These are phyloP conservation scores for Nasonia oneida DNA, from an alignment of 2,888 invertebrate genomes.

Conservation along the genomic window DNA sequence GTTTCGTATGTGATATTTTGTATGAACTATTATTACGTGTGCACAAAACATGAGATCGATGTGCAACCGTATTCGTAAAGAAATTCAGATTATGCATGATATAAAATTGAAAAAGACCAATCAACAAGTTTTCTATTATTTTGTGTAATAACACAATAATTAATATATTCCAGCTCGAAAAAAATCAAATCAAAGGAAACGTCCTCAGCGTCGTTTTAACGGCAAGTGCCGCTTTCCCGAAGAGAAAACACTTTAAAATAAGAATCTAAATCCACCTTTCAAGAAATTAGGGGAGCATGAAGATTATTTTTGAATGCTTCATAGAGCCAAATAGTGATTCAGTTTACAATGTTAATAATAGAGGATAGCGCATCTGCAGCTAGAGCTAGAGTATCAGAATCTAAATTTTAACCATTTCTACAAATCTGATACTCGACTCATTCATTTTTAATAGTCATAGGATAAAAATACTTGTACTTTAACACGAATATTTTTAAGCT, in stretches of 20 bases:
- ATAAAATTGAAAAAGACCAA: background rate
- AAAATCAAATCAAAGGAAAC: background rate
- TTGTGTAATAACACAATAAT: background rate
- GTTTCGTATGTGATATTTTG: background rate
- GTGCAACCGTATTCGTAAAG: too few relatives aligned
- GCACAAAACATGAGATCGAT: too few relatives aligned
- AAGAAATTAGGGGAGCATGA: constrained; percentile 8
- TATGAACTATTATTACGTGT: too few relatives aligned
- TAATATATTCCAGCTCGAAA: background rate
- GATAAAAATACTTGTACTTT: too few relatives aligned
- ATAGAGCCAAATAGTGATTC: background rate
- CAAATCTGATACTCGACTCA: background rate
- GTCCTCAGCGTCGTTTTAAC: background rate
- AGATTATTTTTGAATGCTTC: constrained; percentile 11
- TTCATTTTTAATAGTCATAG: too few relatives aligned
- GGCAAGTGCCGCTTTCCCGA: background rate
- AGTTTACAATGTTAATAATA: constrained; percentile 19
- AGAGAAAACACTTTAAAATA: background rate
- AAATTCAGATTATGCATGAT: too few relatives aligned
- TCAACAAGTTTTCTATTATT: background rate
- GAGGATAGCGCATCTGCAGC: background rate
- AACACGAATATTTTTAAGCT: background rate
- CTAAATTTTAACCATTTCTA: background rate
- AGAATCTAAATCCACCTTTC: background rate
- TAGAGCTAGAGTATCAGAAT: background rate